Conservation (phyloP, 2,113 vertebrate species). For the Grus americana region DNA sequence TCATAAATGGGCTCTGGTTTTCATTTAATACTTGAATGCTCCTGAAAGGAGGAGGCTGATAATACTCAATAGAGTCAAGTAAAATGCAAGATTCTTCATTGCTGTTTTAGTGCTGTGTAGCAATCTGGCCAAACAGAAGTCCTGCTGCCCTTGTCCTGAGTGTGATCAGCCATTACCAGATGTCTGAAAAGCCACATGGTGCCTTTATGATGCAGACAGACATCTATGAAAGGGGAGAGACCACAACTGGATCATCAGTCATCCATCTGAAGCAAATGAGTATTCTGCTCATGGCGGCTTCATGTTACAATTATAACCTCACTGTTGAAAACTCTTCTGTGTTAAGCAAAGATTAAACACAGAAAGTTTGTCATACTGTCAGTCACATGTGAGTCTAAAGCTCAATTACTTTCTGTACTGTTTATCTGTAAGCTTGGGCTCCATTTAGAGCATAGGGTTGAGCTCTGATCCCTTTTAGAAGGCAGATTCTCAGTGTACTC, state of each 20-base stretch:
- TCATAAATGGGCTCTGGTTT: slow-evolving; percentile 11
- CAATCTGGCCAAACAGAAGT: not conserved
- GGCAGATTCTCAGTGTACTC: not conserved
- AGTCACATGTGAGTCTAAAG: not conserved
- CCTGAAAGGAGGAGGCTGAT: not conserved
- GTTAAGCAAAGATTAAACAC: not conserved
- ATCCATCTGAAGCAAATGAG: not conserved
- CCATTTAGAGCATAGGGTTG: not conserved
- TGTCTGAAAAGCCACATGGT: not conserved
- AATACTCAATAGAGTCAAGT: not conserved
- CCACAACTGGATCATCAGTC: not conserved
- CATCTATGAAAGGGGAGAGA: not conserved
- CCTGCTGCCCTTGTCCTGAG: not conserved
- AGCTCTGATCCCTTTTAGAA: not conserved
- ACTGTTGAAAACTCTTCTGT: not conserved
- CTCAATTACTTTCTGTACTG: not conserved
- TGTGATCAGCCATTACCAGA: not conserved
- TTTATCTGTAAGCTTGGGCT: not conserved
- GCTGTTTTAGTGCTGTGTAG: not conserved
- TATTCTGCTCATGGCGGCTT: not conserved
- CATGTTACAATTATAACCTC: not conserved
- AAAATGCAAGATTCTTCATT: slow-evolving; percentile 6
- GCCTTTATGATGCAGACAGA: not conserved
- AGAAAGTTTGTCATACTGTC: not conserved
- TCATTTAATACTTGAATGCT: slow-evolving; percentile 31